Evolutionary conservation across 1,140 invertebrate genomes (phyloP), one percentile per base, ranked within the genome.

Genomic region (Bombus haemorrhoidalis): DNA sequence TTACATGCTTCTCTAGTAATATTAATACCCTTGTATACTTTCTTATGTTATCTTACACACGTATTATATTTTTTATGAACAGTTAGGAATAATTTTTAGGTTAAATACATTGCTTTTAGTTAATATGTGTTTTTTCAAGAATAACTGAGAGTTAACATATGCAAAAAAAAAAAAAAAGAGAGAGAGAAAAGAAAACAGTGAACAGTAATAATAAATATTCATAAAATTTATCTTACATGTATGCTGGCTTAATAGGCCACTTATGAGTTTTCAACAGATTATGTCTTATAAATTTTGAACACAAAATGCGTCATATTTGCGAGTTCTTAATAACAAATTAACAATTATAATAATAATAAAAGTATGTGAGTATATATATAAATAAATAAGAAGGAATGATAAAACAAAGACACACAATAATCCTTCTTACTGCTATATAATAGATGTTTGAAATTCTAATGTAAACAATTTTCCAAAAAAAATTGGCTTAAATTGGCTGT

Each of bases 31-130:
- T 84, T 77, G 68, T 62, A 68, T 64, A 83, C 81, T 86, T 77
- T 86, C 81, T 76, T 83, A 83, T 15, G 39, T 83, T 76, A 86
- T 86, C 62, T 81, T 83, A 85, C 64, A 86, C 81, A 62, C 32
- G 37, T 72, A 83, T 68, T 78, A 83, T 34, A 47, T 72, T 78
- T 86, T 39, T 83, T 76, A 76, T 86, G 57, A 86, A 83, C 85
- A 86, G 39, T 72, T 83, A 83, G 25, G 81, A 83, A 86, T 72
- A 68, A 72, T 62, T 78, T 86, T 57, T 39, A 53, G 81, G 66
- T 86, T 83, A 78, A 37, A 78, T 83, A 66, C 43, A 73, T 77
- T 83, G 62, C 57, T 71, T 83, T 41, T 76, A 83, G n/a, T 83
- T 76, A 59, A 32, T 68, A 34, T 68, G 25, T 71, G 39, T 43